phyloP scores from a whole-genome alignment of 2,797 vertebrate genomes.

The Oreochromis mossambicus region DNA sequence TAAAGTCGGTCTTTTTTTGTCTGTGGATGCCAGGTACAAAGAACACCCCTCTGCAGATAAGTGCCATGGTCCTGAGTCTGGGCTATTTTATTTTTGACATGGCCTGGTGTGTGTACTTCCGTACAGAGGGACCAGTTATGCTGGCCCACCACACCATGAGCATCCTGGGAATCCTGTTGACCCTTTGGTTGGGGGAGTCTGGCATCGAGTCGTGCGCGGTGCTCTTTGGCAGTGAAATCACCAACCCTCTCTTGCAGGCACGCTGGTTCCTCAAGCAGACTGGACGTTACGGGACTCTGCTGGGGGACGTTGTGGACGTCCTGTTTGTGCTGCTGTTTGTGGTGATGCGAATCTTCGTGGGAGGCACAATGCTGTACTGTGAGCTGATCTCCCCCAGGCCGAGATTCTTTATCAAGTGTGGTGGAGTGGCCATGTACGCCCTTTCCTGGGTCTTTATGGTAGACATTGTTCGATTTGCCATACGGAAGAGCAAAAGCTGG shows the following conservation, averaged over 20 bases:
- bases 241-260: conserved; percentile 92
- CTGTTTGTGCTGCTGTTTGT: conserved; percentile 89
- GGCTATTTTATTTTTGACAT: conserved; percentile 97
- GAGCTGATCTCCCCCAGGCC: conserved; percentile 88
- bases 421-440: conserved; percentile 88
- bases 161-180: conserved; percentile 89
- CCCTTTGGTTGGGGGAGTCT: conserved; percentile 86
- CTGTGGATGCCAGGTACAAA: conserved; percentile 79
- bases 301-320: conserved; percentile 87
- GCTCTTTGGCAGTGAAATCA: conserved; percentile 94
- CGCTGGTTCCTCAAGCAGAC: conserved; percentile 95
- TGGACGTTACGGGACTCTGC: conserved; percentile 79
- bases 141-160: conserved; percentile 93
- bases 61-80: conserved; percentile 86
- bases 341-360: conserved; percentile 88
- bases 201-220: conserved; percentile 90
- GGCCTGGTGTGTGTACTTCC: conserved; percentile 94
- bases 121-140: conserved; percentile 91
- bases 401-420: conserved; percentile 89
- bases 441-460: conserved; percentile 94
- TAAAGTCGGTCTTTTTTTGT: conserved; percentile 7
- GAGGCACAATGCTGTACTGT: conserved; percentile 92
- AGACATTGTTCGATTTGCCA: conserved; percentile 87
- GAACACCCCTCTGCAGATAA: conserved; percentile 89
- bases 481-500: conserved; percentile 83